phyloP scores from a whole-genome alignment of 2,113 vertebrate genomes.

The Cyphomyrus discorhynchus region DNA sequence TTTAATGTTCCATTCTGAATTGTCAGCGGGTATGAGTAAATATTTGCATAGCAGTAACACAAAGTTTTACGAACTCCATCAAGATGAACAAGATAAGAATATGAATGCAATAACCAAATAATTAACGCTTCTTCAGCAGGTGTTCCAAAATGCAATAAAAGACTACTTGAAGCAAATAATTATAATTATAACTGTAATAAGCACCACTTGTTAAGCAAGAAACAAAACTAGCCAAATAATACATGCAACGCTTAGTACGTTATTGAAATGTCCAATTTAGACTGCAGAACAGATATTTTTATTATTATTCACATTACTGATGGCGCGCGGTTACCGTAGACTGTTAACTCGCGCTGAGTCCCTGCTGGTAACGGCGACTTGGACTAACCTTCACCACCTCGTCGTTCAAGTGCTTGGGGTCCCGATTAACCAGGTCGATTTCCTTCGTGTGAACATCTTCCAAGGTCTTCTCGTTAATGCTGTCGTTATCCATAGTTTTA shows the following conservation, averaged over 20 bases:
- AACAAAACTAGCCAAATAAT: neutral
- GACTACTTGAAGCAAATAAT: neutral
- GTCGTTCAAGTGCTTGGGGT: conserved; percentile 89
- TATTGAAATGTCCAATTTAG: neutral
- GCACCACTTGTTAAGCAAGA: neutral
- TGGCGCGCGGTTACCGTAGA: neutral
- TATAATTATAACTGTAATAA: neutral
- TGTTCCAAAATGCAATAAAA: neutral
- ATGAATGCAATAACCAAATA: neutral
- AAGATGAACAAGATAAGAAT: neutral
- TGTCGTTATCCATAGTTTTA: conserved; percentile 89
- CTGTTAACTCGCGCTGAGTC: too few species aligned
- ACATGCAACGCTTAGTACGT: neutral
- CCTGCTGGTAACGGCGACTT: neutral
- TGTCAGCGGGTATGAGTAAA: neutral
- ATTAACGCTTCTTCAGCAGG: neutral
- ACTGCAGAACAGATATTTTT: neutral
- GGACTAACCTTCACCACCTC: conserved; percentile 87
- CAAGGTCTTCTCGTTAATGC: conserved; percentile 74
- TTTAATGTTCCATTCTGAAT: neutral
- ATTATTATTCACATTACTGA: neutral
- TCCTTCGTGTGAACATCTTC: conserved; percentile 90
- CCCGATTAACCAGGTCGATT: conserved; percentile 93
- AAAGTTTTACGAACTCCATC: neutral
- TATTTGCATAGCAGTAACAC: neutral